These are phyloP conservation scores for Caranx ignobilis DNA, from an alignment of 2,113 vertebrate genomes.

Conservation along the genomic window DNA sequence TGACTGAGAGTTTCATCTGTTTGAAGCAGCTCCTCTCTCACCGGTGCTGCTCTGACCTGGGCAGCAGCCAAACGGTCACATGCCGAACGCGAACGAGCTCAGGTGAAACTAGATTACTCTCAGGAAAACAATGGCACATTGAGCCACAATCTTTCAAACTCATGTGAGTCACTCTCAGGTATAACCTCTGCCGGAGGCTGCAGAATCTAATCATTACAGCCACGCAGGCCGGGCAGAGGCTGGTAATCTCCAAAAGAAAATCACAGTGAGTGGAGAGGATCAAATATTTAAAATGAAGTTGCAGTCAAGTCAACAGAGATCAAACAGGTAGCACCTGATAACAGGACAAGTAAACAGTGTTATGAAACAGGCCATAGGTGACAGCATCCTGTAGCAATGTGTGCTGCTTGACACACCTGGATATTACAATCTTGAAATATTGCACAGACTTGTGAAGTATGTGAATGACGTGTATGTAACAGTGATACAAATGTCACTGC, in stretches of 20 bases:
- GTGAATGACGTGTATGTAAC: too few relatives aligned
- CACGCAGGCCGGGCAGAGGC: neutral
- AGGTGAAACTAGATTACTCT: conserved; percentile 37
- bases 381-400: neutral
- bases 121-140: conserved; percentile 30
- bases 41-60: neutral
- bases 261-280: too few relatives aligned
- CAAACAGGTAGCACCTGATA: neutral
- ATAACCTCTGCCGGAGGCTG: neutral
- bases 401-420: too few relatives aligned
- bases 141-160: conserved; percentile 13
- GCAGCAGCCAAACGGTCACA: neutral
- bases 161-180: conserved; percentile 20
- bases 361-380: neutral
- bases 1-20: neutral
- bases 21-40: neutral
- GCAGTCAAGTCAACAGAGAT: neutral
- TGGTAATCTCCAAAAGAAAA: neutral
- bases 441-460: too few relatives aligned
- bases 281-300: neutral
- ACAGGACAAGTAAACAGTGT: neutral
- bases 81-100: neutral
- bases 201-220: neutral
- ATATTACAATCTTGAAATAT: too few relatives aligned
- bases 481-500: too few relatives aligned